Evolutionary conservation across 1,140 invertebrate species (phyloP).

Genomic region (Colletes gigas): DNA sequence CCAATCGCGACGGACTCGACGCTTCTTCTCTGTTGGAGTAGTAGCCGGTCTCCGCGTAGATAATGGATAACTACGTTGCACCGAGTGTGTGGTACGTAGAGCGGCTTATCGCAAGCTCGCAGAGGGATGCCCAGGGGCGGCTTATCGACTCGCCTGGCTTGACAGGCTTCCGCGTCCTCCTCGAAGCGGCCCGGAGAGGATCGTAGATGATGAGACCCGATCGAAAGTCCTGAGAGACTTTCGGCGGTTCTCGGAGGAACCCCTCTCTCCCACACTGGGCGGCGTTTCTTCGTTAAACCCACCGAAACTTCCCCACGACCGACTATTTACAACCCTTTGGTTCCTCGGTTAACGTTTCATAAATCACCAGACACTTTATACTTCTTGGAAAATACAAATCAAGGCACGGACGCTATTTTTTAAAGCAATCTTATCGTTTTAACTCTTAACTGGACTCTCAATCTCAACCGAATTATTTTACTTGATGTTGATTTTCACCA

Average conservation of each 20-base stretch:
- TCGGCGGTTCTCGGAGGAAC: neutral
- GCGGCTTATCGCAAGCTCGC: slow-evolving; percentile 69
- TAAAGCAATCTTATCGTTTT: too few species aligned
- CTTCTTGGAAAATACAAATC: too few species aligned
- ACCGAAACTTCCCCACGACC: too few species aligned
- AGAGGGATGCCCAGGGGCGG: slow-evolving; percentile 60
- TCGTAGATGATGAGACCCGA: slow-evolving; percentile 50
- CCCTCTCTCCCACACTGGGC: neutral
- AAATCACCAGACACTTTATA: too few species aligned
- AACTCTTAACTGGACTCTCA: too few species aligned
- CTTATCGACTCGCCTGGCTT: slow-evolving; percentile 68
- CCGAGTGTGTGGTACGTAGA: slow-evolving; percentile 38
- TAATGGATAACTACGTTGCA: slow-evolving; percentile 56
- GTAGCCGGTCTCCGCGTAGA: slow-evolving; percentile 16
- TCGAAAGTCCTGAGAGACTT: slow-evolving; percentile 49
- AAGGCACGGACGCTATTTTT: too few species aligned
- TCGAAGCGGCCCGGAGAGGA: slow-evolving; percentile 17
- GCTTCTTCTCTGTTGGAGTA: neutral
- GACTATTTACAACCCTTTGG: too few species aligned
- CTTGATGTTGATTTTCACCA: too few species aligned
- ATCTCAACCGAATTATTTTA: too few species aligned
- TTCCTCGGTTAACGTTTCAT: too few species aligned
- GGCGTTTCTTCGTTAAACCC: neutral
- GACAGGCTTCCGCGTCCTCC: slow-evolving; percentile 53
- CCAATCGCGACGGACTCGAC: too few species aligned